Evolutionary conservation across 2,888 invertebrate species (phyloP), one percentile per base, ranked within the genome.

Genomic region (Sphaeridia pumilis): DNA sequence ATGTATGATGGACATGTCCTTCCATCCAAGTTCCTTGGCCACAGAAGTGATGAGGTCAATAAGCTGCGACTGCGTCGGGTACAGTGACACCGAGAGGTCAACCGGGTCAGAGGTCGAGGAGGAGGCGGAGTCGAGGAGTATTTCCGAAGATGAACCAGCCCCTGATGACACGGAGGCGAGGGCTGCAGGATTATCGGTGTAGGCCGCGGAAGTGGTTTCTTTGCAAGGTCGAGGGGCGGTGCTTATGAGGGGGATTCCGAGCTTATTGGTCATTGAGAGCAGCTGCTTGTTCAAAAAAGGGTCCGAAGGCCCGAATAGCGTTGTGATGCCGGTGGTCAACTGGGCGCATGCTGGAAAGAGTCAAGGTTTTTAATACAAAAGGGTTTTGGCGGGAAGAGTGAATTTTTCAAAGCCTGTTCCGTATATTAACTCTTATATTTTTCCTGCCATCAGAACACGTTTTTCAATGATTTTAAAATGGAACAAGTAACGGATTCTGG

Each of bases 231-330:
- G 48, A 4, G 63, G 63, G 38, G 61, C 60, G 7, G 60, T 55
- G 43, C 59, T 60, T 20, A 64, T 58, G 22, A 61, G 45, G 3
- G 64, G 64, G 34, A 64, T 61, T 31, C 61, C 61, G 21, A 64
- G 51, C n/a, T 52, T 48, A 46, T 53, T 59, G 54, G 60, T 60
- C 36, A 64, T 59, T 20, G 61, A 61, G 25, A 57, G 59, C 36
- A 64, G 38, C 36, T 61, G 60, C 17, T 44, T 43, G 49, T 64
- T 60, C 17, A 59, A 50, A 20, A 46, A 52, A 12, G 60, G 56
- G 51, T 63, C 61, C 45, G 58, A 58, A 14, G 64, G 64, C 10
- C 64, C 61, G 42, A 64, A 64, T 27, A 64, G 49, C n/a, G 61
- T 52, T 5, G 61, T 55, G 20, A 60, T 58, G 14, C 59, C 58